These are phyloP conservation scores for Hydriomena furcata DNA, from an alignment of 2,888 invertebrate species.

Conservation along the genomic window DNA sequence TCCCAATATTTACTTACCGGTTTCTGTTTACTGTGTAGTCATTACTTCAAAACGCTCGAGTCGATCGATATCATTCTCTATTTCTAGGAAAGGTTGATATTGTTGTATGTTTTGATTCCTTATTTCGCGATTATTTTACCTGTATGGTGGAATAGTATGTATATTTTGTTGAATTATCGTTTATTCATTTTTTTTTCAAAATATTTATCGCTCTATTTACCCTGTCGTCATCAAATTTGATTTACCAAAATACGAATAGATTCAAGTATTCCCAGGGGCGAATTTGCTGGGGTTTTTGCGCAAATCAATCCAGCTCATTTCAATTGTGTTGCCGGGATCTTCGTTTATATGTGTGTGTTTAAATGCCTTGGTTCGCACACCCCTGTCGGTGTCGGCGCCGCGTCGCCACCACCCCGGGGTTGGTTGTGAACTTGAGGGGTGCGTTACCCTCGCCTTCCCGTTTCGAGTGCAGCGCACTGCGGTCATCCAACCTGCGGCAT, in stretches of 20 bases:
- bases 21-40: constrained; percentile 41
- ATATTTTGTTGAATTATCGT: too few relatives aligned
- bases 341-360: constrained; percentile 49
- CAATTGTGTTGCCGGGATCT: constrained; percentile 42
- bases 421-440: constrained; percentile 79
- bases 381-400: constrained; percentile 43
- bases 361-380: constrained; percentile 47
- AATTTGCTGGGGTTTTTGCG: constrained; percentile 37
- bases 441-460: constrained; percentile 66
- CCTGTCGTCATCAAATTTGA: constrained; percentile 25
- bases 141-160: too few relatives aligned
- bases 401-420: constrained; percentile 61
- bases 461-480: constrained; percentile 44
- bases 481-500: constrained; percentile 55
- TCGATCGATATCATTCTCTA: constrained; percentile 24
- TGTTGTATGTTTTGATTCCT: too few relatives aligned
- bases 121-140: too few relatives aligned
- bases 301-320: constrained; percentile 47
- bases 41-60: constrained; percentile 16
- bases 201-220: constrained; percentile 15
- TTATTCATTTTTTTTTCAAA: too few relatives aligned
- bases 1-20: constrained; percentile 51
- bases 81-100: constrained; percentile 9
- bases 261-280: constrained; percentile 9
- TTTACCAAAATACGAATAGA: constrained; percentile 26